phyloP scores from a whole-genome alignment of 2,113 vertebrate species.

The zebrafish (Danio rerio) region DNA sequence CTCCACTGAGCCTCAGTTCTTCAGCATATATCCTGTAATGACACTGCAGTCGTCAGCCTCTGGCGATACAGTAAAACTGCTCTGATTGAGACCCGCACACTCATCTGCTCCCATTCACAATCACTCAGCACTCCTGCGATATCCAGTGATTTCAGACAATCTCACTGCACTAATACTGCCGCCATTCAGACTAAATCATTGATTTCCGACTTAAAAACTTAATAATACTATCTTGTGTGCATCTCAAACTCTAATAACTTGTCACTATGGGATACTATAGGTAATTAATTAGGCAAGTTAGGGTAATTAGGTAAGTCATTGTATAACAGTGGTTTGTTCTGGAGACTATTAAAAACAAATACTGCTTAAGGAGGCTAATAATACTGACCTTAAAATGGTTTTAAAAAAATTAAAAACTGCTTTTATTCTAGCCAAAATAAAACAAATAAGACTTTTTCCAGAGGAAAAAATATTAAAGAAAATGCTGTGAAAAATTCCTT shows the following conservation, averaged over 20 bases:
- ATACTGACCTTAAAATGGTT: too few relatives aligned
- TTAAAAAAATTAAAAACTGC: too few relatives aligned
- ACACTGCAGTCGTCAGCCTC: conserved; percentile 2
- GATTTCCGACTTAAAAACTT: neutral
- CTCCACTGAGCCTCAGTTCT: neutral
- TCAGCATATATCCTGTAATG: neutral
- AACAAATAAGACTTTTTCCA: too few relatives aligned
- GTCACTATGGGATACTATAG: too few relatives aligned
- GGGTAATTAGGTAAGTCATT: too few relatives aligned
- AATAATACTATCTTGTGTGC: neutral
- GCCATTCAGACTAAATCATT: neutral
- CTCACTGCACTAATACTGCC: neutral
- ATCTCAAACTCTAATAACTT: neutral
- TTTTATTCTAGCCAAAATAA: too few relatives aligned
- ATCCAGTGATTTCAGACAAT: conserved; percentile 1
- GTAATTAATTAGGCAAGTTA: too few relatives aligned
- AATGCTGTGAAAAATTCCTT: too few relatives aligned
- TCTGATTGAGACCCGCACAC: neutral
- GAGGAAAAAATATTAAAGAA: too few relatives aligned
- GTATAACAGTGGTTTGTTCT: too few relatives aligned
- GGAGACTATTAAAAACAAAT: too few relatives aligned
- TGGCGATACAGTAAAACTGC: neutral
- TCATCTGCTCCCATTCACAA: neutral
- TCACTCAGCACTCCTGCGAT: neutral
- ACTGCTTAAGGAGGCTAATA: too few relatives aligned